Evolutionary conservation across 2,113 vertebrate genomes (phyloP).

Genomic region (Plecotus auritus): DNA sequence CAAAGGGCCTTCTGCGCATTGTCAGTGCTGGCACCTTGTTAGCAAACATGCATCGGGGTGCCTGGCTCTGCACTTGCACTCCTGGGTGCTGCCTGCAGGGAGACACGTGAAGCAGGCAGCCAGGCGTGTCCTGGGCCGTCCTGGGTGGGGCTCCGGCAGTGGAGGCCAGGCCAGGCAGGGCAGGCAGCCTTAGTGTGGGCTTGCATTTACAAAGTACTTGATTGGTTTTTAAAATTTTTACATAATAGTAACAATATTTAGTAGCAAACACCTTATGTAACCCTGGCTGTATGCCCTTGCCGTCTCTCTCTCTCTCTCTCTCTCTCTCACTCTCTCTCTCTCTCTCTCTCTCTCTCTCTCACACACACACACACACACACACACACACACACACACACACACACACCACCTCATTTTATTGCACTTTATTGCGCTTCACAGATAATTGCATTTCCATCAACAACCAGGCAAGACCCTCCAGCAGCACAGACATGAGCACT

Average conservation of each 20-base stretch:
- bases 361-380: neutral
- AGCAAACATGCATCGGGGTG: no score
- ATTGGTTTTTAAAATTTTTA: neutral
- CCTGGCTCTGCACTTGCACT: neutral
- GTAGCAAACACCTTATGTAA: neutral
- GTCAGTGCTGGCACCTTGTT: neutral
- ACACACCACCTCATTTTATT: neutral
- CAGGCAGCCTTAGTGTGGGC: neutral
- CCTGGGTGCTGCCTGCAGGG: neutral
- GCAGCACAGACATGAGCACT: neutral
- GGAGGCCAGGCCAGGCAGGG: neutral
- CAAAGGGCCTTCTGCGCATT: neutral
- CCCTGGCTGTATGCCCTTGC: neutral
- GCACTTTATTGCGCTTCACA: neutral
- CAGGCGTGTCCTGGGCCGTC: no score
- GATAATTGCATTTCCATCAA: neutral
- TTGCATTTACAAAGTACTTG: neutral
- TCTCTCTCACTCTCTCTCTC: no score
- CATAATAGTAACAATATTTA: neutral
- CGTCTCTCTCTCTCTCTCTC: neutral
- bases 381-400: neutral
- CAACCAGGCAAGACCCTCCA: neutral
- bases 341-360: neutral
- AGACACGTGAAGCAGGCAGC: neutral
- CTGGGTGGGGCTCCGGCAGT: neutral